These are phyloP conservation scores for Protobothrops flavoviridis DNA, from an alignment of 2,113 vertebrate genomes.

Conservation along the genomic window DNA sequence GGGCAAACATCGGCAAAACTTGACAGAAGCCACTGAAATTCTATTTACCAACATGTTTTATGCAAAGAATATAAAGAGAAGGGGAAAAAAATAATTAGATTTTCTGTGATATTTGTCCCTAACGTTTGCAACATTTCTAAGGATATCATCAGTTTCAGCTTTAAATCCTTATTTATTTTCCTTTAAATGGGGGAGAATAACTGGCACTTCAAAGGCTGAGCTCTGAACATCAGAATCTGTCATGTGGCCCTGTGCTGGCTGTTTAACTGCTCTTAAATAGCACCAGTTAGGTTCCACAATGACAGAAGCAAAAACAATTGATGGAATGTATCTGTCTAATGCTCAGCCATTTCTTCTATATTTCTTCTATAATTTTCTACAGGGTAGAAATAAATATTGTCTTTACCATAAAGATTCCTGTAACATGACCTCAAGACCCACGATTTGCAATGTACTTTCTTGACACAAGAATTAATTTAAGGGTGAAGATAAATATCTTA, in stretches of 20 bases:
- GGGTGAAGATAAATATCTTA: constrained; percentile 60
- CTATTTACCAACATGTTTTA: not conserved
- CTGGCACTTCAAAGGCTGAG: not conserved
- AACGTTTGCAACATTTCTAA: not conserved
- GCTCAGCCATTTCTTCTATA: not conserved
- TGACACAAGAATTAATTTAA: not conserved
- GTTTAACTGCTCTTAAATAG: not conserved
- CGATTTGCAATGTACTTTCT: not conserved
- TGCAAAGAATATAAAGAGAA: not conserved
- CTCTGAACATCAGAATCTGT: not conserved
- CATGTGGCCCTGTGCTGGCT: not conserved
- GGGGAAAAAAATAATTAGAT: not conserved
- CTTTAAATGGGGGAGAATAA: not conserved
- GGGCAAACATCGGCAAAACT: not conserved
- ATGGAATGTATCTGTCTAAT: not conserved
- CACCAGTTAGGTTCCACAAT: not conserved
- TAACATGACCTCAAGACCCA: not conserved
- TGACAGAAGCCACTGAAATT: not conserved
- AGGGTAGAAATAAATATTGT: constrained; percentile 4
- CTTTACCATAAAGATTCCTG: not conserved
- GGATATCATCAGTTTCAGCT: not conserved
- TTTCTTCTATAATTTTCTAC: not conserved
- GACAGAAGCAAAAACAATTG: not conserved
- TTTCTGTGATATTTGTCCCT: not conserved
- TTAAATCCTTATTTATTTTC: not conserved